Conservation (phyloP, 1,140 invertebrate genomes). For the Diachasmimorpha longicaudata region DNA sequence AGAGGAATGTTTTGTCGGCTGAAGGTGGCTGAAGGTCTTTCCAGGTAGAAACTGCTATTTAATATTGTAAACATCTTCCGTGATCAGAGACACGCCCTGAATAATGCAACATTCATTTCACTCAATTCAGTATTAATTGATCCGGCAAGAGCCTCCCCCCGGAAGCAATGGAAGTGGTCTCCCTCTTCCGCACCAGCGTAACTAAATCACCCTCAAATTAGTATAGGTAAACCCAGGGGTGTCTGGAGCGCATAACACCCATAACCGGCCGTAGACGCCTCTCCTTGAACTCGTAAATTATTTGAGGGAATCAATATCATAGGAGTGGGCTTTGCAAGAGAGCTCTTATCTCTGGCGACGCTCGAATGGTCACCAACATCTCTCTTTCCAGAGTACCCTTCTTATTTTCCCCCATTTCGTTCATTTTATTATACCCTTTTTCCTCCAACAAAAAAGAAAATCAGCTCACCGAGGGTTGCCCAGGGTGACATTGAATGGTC, state of each 20-base stretch:
- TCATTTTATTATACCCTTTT: neutral
- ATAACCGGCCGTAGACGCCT: slow-evolving; percentile 22
- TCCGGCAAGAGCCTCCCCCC: slow-evolving; percentile 13
- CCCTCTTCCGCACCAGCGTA: slow-evolving; percentile 29
- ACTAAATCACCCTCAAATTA: slow-evolving; percentile 48
- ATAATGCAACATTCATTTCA: neutral
- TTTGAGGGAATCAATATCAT: slow-evolving; percentile 39
- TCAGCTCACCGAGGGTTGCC: neutral
- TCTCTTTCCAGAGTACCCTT: neutral
- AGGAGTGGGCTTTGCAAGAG: slow-evolving; percentile 34
- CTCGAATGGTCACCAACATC: neutral
- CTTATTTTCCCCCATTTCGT: neutral
- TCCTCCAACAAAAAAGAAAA: neutral
- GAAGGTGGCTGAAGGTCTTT: too few species aligned
- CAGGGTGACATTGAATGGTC: neutral
- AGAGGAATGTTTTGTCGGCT: too few species aligned
- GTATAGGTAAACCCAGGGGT: slow-evolving; percentile 32
- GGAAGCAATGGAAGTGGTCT: slow-evolving; percentile 40
- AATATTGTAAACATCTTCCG: too few species aligned
- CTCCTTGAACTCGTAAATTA: slow-evolving; percentile 37
- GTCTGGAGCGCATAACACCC: neutral
- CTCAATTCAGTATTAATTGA: slow-evolving; percentile 38
- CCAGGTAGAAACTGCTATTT: too few species aligned
- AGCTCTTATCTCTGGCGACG: slow-evolving; percentile 33
- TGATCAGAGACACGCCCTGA: too few species aligned